Base-by-base conservation (phyloP, 2,113 vertebrate genomes). In the Cephalophus harveyi region DNA sequence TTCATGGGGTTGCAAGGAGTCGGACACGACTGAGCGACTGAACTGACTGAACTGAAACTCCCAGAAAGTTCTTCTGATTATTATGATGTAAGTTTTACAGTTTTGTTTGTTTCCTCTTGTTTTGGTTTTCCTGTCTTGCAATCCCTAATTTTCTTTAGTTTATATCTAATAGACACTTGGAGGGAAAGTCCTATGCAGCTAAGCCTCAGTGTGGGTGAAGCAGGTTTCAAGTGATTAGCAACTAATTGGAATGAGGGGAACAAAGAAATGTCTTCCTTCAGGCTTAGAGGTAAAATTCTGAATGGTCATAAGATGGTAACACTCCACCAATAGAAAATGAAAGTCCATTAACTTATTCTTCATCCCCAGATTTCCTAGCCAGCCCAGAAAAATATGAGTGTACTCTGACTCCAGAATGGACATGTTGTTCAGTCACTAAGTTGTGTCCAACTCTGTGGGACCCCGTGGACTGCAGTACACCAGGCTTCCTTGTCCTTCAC, bases 191-290 rank as follows among this genome's bases (percentile, higher is more conserved):
- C 2, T 36, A 13, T 52, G 33, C 55, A 28, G 1, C 36, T 91
- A 90, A 40, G 10, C 64, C 23, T 3, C n/a, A 54, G 55, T 12
- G 21, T 78, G 23, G 12, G 81, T 92, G 43, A 78, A 27, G 79
- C 48, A 97, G 40, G 55, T 92, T 87, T 96, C 62, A 87, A 55
- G 19, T 83, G 89, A 57, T 85, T 95, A 85, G 57, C 81, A 95
- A 62, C 15, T 62, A 78, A 36, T 10, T 59, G 7, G 62, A 85
- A 78, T 55, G 79, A 94, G 43, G 36, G 55, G 27, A 87, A 17
- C 52, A 86, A 96, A 91, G 19, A 79, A 28, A 28, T 89, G 43
- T 97, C 46, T 84, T 91, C n/a, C 40, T 59, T 7, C 2, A 36
- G 30, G 36, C 19, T 57, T 9, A 71, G 52, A 84, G 10, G 43